phyloP scores from a whole-genome alignment of 2,888 invertebrate genomes.

The Euphydryas editha region DNA sequence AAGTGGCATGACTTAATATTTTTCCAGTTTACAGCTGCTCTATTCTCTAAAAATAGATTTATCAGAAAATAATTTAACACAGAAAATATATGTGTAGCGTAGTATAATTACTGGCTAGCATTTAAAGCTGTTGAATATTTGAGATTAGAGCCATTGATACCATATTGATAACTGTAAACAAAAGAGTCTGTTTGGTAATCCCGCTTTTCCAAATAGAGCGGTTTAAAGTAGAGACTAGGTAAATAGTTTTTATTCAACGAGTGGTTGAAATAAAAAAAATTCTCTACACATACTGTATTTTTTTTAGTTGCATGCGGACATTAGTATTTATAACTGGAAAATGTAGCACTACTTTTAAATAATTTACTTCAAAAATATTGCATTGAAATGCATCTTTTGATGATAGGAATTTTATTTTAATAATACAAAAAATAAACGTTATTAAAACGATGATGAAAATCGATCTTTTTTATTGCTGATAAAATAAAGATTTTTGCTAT shows the following conservation, averaged over 20 bases:
- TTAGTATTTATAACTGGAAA: no score
- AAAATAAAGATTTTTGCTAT: background rate
- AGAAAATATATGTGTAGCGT: background rate
- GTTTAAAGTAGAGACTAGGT: slow-evolving; percentile 16
- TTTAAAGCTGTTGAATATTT: slow-evolving; percentile 2
- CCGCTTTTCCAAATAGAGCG: slow-evolving; percentile 19
- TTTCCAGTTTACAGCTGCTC: no score
- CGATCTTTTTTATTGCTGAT: no score
- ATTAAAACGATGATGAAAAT: background rate
- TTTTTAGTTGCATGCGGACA: background rate
- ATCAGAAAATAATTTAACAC: background rate
- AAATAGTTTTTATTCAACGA: slow-evolving; percentile 13
- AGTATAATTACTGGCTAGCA: slow-evolving; percentile 4
- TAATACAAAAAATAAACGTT: background rate
- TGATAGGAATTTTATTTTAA: no score
- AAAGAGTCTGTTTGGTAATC: slow-evolving; percentile 23
- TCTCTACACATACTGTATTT: background rate
- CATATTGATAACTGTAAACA: slow-evolving; percentile 19
- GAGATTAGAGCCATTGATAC: slow-evolving; percentile 14
- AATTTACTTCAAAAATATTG: no score
- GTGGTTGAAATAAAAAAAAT: slow-evolving; percentile 3
- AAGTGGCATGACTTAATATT: no score
- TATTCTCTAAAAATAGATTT: no score
- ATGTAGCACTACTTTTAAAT: background rate
- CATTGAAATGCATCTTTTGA: no score